Base-by-base conservation (phyloP, 92 coral and sea anemone genomes). In the Scolanthus callimorphus region DNA sequence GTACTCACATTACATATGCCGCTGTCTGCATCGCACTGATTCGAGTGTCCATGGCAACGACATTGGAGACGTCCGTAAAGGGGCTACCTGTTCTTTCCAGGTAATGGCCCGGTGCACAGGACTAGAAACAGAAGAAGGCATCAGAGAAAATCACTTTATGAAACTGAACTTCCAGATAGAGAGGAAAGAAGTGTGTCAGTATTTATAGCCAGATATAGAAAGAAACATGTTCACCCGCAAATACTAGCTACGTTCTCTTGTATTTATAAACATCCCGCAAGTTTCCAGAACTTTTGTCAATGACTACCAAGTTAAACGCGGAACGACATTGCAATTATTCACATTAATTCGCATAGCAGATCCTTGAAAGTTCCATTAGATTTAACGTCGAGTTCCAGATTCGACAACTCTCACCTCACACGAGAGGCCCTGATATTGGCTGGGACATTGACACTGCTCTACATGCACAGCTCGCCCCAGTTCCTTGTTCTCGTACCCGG, bases 361-460 rank as follows among this genome's bases (percentile, higher is more conserved):
- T n/a, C n/a, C n/a, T n/a, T n/a, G n/a, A n/a, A n/a, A n/a, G n/a
- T n/a, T n/a, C n/a, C n/a, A n/a, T n/a, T n/a, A n/a, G n/a, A n/a
- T n/a, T n/a, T n/a, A n/a, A n/a, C n/a, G n/a, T n/a, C n/a, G n/a
- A n/a, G n/a, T n/a, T n/a, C n/a, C n/a, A n/a, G n/a, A n/a, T n/a
- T n/a, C n/a, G n/a, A n/a, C n/a, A n/a, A n/a, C n/a, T n/a, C 41
- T 15, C 41, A 94, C 99, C 88, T 94, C 96, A 55, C 99, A 81
- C 0, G 94, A 94, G 48, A 65, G 83, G 22, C 99, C 99, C 20
- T 47, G 55, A 50, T 88, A 94, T 2, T 78, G 88, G 11, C 31
- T 22, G 11, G 99, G 94, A 69, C 99, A 94, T 48, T 74, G 63
- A 60, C 99, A 94, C 52, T 76, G 62, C 64, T 94, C 99, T 15